phyloP scores from a whole-genome alignment of 2,888 invertebrate genomes.

The Tachystola acroxantha region DNA sequence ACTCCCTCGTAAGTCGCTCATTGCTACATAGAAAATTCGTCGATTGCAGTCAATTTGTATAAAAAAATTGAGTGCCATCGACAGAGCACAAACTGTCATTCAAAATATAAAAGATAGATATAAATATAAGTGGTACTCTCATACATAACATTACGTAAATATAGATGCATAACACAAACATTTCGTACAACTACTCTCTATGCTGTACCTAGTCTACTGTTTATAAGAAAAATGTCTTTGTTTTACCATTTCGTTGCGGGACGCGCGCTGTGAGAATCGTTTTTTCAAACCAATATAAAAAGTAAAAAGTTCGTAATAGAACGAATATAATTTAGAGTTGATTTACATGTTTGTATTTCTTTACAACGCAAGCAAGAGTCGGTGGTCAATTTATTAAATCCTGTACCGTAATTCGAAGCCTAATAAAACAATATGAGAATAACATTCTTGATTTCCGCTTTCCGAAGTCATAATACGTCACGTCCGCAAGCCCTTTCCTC shows the following conservation, averaged over 20 bases:
- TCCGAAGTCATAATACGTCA: too few species aligned
- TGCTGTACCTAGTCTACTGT: slow-evolving; percentile 50
- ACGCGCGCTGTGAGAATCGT: slow-evolving; percentile 15
- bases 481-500: too few species aligned
- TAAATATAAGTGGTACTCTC: slow-evolving; percentile 32
- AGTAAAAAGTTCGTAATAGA: too few species aligned
- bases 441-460: too few species aligned
- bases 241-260: slow-evolving; percentile 12
- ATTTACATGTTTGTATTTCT: too few species aligned
- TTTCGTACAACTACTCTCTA: slow-evolving; percentile 50
- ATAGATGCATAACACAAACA: slow-evolving; percentile 59
- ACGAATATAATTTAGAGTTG: too few species aligned
- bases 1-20: slow-evolving; percentile 18
- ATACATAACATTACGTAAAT: slow-evolving; percentile 53
- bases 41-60: slow-evolving; percentile 26
- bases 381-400: too few species aligned
- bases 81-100: slow-evolving; percentile 41
- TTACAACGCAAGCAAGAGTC: too few species aligned
- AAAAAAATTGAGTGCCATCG: slow-evolving; percentile 27
- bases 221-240: slow-evolving; percentile 19
- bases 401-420: too few species aligned
- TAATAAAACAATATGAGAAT: too few species aligned
- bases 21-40: slow-evolving; percentile 21
- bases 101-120: slow-evolving; percentile 24
- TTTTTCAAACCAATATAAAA: too few species aligned